Evolutionary conservation across 1,140 invertebrate species (phyloP), one percentile per base, ranked within the genome.

Genomic region (Drosophila pseudoananassae): DNA sequence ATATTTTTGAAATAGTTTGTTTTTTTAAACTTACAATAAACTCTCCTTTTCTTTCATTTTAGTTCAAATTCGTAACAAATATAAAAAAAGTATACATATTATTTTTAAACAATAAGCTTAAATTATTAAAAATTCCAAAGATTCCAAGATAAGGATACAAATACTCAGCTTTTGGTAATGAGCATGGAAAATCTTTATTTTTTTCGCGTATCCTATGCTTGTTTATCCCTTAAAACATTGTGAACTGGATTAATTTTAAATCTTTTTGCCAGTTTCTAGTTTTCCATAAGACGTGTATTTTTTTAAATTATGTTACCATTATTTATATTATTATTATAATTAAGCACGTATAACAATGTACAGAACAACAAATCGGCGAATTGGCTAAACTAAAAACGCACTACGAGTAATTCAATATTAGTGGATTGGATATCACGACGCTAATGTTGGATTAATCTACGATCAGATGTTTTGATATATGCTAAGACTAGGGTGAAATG

Each of bases 291-390:
- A 70, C 53, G 63, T 66, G 76, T 84, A 87, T 87, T 36, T 1
- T 12, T 36, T 36, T 12, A n/a, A 12, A 36, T n/a, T 36, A 12
- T 36, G 4, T 36, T 74, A 68, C 56, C 29, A 54, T 80, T 43
- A 46, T 17, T 17, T 17, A 9, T 45, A 15, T 17, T 23, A 46
- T 46, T 20, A 46, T 46, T 23, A 46, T 46, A 20, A 64, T 69
- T 82, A 78, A 85, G 82, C 82, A 76, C 81, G 82, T 82, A 87
- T 85, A 85, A 85, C 82, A 85, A 85, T 85, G 83, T 85, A 85
- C 82, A 85, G 88, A 85, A 85, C 83, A 85, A 85, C 82, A 88
- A 85, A 76, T 87, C 49, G 73, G 76, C 77, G 78, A 82, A 82
- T 85, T 78, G 65, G 83, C 82, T 85, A 87, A 85, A 82, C 83